Base-by-base conservation (phyloP, 2,888 invertebrate species). In the Papilio elwesi region DNA sequence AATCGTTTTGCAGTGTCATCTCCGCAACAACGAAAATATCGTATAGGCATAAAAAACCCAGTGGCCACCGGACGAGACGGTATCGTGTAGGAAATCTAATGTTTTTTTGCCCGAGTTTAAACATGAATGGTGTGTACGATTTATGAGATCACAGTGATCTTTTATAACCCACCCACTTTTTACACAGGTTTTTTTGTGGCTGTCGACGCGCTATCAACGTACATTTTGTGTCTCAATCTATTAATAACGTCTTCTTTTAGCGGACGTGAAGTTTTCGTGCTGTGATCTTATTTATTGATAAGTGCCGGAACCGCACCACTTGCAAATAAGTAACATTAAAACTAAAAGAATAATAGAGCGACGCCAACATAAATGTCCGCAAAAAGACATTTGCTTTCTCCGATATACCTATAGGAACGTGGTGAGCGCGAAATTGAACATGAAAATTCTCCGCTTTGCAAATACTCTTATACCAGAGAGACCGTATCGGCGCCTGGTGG, bases 191-290 rank as follows among this genome's bases (percentile, higher is more conserved):
- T 87, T 87, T 85, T 26, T 26, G 80, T 80, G 74, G 75, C 77
- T 75, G 59, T 79, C 81, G 77, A 75, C 76, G 82, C 82, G 84
- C 90, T 91, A 91, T 92, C 91, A 88, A 79, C 79, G 83, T 89
- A 88, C 82, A 90, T 88, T 91, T 90, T 90, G 91, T 91, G 91
- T 91, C 91, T 92, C 90, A 90, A 92, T 93, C 92, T 91, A 92
- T 92, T 93, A 92, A 91, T 91, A 91, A 92, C 86, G 91, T 90
- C 88, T 90, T 88, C 87, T 90, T 91, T 91, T 88, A 88, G 86
- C 82, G 83, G 85, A 83, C 83, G 84, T 83, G 86, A 86, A 87
- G 84, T 88, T 87, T 81, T 89, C 86, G 84, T 88, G 82, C 81
- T 78, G 75, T 75, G 86, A 85, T 85, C 85, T 82, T 82, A 82